Base-by-base conservation (phyloP, 2,888 invertebrate species). In the Morpho deidamia region DNA sequence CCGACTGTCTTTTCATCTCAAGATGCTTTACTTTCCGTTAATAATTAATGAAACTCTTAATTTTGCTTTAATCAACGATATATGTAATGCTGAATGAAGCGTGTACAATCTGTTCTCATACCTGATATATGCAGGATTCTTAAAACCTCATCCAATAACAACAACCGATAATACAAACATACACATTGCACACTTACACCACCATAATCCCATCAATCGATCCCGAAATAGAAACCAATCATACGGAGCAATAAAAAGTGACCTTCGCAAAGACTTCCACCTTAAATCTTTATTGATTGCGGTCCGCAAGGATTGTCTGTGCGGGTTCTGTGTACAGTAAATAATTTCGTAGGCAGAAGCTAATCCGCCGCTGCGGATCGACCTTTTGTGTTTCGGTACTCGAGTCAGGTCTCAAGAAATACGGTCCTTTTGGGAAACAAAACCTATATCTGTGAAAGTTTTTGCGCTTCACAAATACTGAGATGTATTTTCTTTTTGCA, bases 281-380 rank as follows among this genome's bases (percentile, higher is more conserved):
- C 41, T 50, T 47, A 55, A 55, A 53, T 58, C 42, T 53, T 47
- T 56, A 53, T 53, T 53, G 51, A 53, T 51, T 58, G 49, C 47
- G 56, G 55, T 56, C 55, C 43, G 47, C 51, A 12, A 53, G 42
- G 51, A 55, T 56, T 53, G 48, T 33, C 39, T 38, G 42, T 52
- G 53, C 41, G 35, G 44, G 35, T 52, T 54, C 56, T 42, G 39
- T 42, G 42, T 52, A 55, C 58, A 49, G 60, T 62, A 60, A 64
- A 62, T 60, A 60, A 61, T 61, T 64, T 62, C 60, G 49, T 53
- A 55, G 60, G 57, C 62, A 58, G 54, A 61, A 65, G 60, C 59
- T 63, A 61, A 63, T 63, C 63, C 53, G 43, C 33, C 49, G 49
- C 50, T 54, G 56, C 48, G 40, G 43, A 8, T 38, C 47, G 54